Base-by-base conservation (phyloP, 2,797 vertebrate species). In the Nasua narica region DNA sequence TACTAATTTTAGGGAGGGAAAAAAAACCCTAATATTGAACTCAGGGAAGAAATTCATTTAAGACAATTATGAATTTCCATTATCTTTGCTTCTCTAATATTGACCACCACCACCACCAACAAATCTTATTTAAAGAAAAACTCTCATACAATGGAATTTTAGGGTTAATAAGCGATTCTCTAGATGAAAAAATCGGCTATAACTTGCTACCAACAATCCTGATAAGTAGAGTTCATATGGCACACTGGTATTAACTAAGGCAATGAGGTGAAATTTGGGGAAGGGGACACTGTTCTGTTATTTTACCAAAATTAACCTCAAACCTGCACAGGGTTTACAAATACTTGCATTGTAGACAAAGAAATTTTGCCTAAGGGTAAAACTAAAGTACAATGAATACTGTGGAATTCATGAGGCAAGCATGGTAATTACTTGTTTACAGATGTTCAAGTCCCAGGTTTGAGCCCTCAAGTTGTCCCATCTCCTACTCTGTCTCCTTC, bases 41-140 rank as follows among this genome's bases (percentile, higher is more conserved):
- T 69, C 40, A 72, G 25, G 15, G 32, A 87, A 92, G 1, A 1
- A 25, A 79, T 78, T 78, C 18, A 92, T 40, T 91, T 85, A 85
- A 94, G 25, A 50, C 11, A 89, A 87, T 29, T 54, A 37, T n/a
- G 37, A 76, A 82, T 85, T 78, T 29, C 7, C 8, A 95, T 27
- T 87, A 76, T 23, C 40, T 84, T 96, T 95, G 19, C 10, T 93
- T 93, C 93, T 91, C 35, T 92, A 96, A 48, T 67, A 62, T 50
- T 69, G 10, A 82, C 52, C 29, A 90, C 19, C 37, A 60, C 32
- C 7, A 79, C 25, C 52, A 58, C 11, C 37, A 48, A 23, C 52
- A 93, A 77, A 8, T 27, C 21, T 72, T 11, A 37, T 83, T 89
- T 92, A 65, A 89, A 74, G 7, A 83, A 90, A 91, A 96, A 18